phyloP scores from a whole-genome alignment of 2,888 invertebrate genomes.

The Luffia ferchaultella region DNA sequence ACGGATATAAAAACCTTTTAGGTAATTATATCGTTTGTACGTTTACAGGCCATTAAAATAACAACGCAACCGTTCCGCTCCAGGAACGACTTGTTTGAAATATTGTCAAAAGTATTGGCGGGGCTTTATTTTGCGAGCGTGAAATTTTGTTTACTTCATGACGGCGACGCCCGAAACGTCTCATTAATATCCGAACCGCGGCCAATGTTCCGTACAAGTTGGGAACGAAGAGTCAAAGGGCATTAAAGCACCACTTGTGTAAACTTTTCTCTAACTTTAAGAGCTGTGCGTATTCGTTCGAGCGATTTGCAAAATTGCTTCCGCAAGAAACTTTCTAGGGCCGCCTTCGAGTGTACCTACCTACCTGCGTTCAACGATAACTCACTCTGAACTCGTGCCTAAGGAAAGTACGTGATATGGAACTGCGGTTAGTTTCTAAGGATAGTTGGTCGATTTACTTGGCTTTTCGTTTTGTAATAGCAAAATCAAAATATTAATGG shows the following conservation, averaged over 20 bases:
- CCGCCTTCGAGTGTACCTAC: constrained; percentile 25
- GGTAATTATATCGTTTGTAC: no score
- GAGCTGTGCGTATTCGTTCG: constrained; percentile 36
- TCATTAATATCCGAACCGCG: constrained; percentile 1
- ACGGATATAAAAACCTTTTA: no score
- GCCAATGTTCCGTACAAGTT: not conserved
- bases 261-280: constrained; percentile 30
- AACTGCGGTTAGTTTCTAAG: constrained; percentile 12
- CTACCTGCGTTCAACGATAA: constrained; percentile 16
- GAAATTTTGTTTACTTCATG: not conserved
- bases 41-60: not conserved
- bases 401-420: not conserved
- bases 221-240: constrained; percentile 15
- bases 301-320: constrained; percentile 43
- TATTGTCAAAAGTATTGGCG: not conserved
- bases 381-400: not conserved
- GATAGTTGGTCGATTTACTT: constrained; percentile 9
- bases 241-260: constrained; percentile 36
- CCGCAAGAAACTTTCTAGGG: constrained; percentile 21
- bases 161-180: not conserved
- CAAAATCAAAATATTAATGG: no score
- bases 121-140: not conserved
- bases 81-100: not conserved
- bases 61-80: not conserved
- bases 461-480: no score